Percentiles rank a stretch among this genome's conserved stretches.
Conservation (phyloP, 2,888 invertebrate genomes). For the Ennomos erosarius region DNA sequence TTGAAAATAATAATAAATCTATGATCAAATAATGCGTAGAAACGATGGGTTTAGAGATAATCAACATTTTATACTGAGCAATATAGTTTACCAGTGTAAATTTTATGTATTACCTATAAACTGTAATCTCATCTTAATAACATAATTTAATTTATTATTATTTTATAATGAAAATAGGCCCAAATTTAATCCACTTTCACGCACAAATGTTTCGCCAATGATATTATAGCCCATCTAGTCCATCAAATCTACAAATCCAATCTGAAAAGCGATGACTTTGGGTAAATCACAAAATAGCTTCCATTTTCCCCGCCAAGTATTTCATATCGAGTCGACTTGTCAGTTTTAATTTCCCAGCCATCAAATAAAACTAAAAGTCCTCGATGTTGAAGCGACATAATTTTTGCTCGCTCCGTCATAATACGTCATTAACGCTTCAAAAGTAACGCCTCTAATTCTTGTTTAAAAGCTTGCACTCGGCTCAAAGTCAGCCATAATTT, state of each 20-base stretch:
- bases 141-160: too few species aligned
- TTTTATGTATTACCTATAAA: too few species aligned
- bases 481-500: conserved; percentile 82
- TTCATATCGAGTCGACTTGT: conserved; percentile 43
- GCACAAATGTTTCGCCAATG: conserved; percentile 12
- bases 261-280: conserved; percentile 21
- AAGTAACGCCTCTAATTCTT: conserved; percentile 78
- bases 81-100: too few species aligned
- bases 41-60: too few species aligned
- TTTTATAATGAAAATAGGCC: conserved; percentile 15
- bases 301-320: conserved; percentile 28
- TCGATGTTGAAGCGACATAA: conserved; percentile 65
- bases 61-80: too few species aligned
- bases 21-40: too few species aligned
- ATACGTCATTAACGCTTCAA: conserved; percentile 80
- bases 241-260: conserved; percentile 30
- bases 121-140: too few species aligned
- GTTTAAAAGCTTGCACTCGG: conserved; percentile 85
- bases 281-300: conserved; percentile 28
- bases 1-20: too few species aligned
- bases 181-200: conserved; percentile 23
- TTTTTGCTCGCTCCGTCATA: conserved; percentile 80
- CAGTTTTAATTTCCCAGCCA: conserved; percentile 37
- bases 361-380: conserved; percentile 50
- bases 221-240: conserved; percentile 30